Evolutionary conservation across 2,888 invertebrate species (phyloP).

Genomic region (Apomyelois bistriatella): DNA sequence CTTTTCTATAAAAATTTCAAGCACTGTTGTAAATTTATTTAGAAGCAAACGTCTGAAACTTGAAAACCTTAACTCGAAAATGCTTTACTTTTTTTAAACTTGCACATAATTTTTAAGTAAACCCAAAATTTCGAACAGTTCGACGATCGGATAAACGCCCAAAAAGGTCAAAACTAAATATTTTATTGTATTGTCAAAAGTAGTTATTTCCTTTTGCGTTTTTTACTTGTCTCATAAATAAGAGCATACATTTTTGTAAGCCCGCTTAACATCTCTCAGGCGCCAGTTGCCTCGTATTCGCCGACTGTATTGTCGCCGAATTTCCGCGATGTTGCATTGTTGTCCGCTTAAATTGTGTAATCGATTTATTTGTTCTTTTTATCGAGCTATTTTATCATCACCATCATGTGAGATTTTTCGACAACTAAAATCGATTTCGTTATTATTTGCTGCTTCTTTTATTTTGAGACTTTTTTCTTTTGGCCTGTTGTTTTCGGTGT

Average conservation of each 20-base stretch:
- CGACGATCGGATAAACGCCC: not conserved
- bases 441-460: conserved; percentile 25
- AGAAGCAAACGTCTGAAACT: too few relatives aligned
- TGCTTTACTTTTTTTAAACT: too few relatives aligned
- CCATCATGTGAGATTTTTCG: conserved; percentile 32
- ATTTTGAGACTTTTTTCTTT: conserved; percentile 20
- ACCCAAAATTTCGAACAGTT: not conserved
- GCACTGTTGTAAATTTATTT: too few relatives aligned
- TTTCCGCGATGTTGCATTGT: conserved; percentile 32
- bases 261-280: conserved; percentile 36
- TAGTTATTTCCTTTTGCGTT: conserved; percentile 4
- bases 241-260: conserved; percentile 18
- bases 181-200: not conserved
- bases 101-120: too few relatives aligned
- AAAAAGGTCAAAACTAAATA: not conserved
- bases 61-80: too few relatives aligned
- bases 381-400: conserved; percentile 31
- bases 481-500: too few relatives aligned
- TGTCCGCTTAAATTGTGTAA: conserved; percentile 63
- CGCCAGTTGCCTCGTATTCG: conserved; percentile 43
- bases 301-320: conserved; percentile 29
- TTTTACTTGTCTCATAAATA: not conserved
- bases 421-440: conserved; percentile 37
- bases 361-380: conserved; percentile 43
- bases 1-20: too few relatives aligned